Evolutionary conservation across 2,797 vertebrate species (phyloP), one percentile per base, ranked within the genome.

Genomic region (Cottoperca gobio): DNA sequence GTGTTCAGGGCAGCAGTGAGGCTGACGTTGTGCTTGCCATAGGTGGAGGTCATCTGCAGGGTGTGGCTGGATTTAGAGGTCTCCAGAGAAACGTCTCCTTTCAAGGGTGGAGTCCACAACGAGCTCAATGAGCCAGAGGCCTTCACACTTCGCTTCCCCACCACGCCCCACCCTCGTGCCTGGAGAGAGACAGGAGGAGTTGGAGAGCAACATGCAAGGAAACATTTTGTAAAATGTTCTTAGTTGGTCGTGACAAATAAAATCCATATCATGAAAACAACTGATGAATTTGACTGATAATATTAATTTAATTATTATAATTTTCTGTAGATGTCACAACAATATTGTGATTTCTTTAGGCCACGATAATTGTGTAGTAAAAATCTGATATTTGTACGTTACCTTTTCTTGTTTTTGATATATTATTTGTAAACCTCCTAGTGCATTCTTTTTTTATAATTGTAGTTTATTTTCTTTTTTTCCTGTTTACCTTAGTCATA

Each of bases 41-140:
- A 95, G 83, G 89, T 93, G 76, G 94, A 83, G 65, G 83, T 91
- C 86, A 97, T 93, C 70, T 86, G 91, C 69, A 97, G 76, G 81
- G 89, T 82, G 86, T 95, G 95, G 62, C 62, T 81, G 79, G 19
- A 72, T 67, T 91, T 92, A 0, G 90, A 94, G 35, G 89, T 93
- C 85, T 96, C 94, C 53, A 95, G 39, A 42, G 88, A 95, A 68
- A 97, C 54, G 57, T 96, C 92, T 21, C 90, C 95, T 72, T 89
- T 93, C 59, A 96, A 39, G 2, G 89, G 78, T 6, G 89, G 88
- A 55, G 92, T 96, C 96, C 97, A 98, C 71, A 93, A 52, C 0
- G 96, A 95, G 80, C 88, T 80, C 7, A 97, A 54, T 81, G 86
- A 92, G 77, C 89, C 90, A 0, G 93, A 94, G 19, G 86, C 91